phyloP scores from a whole-genome alignment of 2,797 vertebrate species.

The Crenichthys baileyi region DNA sequence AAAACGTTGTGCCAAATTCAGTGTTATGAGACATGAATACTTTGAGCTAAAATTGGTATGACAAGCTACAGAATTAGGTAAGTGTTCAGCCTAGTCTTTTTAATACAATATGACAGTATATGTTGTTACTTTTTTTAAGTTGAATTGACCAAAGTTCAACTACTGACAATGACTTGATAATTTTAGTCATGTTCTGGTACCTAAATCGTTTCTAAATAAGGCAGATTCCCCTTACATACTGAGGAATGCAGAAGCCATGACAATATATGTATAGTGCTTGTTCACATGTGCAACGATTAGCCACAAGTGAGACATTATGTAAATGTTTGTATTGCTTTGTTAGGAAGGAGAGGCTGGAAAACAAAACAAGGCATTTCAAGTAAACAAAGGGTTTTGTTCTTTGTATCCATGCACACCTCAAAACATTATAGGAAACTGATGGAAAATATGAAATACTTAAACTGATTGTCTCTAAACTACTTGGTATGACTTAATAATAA shows the following conservation, averaged over 20 bases:
- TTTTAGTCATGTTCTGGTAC: not conserved
- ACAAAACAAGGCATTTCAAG: not conserved
- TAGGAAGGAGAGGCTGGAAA: not conserved
- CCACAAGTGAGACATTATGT: not conserved
- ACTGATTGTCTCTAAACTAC: not conserved
- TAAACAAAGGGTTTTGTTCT: no score
- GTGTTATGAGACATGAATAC: no score
- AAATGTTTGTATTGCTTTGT: not conserved
- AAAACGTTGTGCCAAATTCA: no score
- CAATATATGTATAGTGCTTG: not conserved
- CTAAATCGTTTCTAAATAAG: not conserved
- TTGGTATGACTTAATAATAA: not conserved
- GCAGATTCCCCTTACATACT: not conserved
- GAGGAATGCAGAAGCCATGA: not conserved
- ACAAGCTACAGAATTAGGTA: not conserved
- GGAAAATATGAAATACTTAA: not conserved
- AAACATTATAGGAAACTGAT: no score
- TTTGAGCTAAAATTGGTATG: no score
- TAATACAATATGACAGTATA: not conserved
- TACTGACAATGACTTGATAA: not conserved
- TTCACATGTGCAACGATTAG: not conserved
- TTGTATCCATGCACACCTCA: not conserved
- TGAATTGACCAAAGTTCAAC: not conserved
- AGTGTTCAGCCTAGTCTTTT: no score
- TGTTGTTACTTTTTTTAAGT: not conserved